Base-by-base conservation (phyloP, 2,888 invertebrate species). In the Oligia latruncula region DNA sequence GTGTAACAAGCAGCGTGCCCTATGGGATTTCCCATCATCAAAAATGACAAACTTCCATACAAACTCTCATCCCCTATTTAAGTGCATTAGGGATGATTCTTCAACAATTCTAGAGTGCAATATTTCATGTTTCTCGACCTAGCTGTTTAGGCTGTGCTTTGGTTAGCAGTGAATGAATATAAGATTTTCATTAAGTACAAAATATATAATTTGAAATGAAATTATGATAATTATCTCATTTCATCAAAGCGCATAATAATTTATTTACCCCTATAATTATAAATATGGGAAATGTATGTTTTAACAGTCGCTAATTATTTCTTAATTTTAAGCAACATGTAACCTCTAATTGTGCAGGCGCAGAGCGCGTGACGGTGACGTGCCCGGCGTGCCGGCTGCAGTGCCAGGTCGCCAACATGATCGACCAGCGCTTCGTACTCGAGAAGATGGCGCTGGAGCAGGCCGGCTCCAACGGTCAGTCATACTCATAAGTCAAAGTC, bases 371-470 rank as follows among this genome's bases (percentile, higher is more conserved):
- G 80, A 95, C 95, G 43, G 95, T 98, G 84, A 95, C 97, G 82
- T 99, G 99, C 92, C 98, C 98, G 40, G 95, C 97, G 82, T 99
- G 99, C 94, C 98, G 98, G 84, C 97, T 98, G 92, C 97, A 97
- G 83, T 98, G 98, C 92, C 97, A 98, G 91, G 96, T 97, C 74
- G 97, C 97, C 87, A 98, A 98, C 93, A 97, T 99, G 91, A 98
- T 99, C 88, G 98, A 98, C 92, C 98, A 99, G 97, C 98, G 98
- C 90, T 99, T 99, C 95, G 97, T 98, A 83, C 96, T 98, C 62
- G 98, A 98, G 94, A 96, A 97, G 89, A 92, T 97, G 80, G 96
- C 96, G 74, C 95, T 95, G 35, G 97, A 97, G 77, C 97, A 97
- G 72, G 85, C 90, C 0, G 93, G 93, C 66, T 85, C 87, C 70